Evolutionary conservation across 92 coral and sea anemone species (phyloP).

Genomic region (Zoanthus sociatus): DNA sequence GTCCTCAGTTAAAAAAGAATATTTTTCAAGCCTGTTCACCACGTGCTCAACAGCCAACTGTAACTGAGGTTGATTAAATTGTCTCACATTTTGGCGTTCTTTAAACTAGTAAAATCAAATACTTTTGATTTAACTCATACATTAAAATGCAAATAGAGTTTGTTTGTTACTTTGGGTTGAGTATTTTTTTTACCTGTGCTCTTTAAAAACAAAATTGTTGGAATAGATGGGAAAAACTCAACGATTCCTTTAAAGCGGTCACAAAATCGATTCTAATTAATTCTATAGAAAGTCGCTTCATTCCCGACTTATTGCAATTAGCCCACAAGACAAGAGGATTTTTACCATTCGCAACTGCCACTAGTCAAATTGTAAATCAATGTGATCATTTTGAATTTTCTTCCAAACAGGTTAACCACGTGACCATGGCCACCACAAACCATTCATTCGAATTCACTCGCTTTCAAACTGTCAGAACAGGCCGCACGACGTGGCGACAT

Average conservation of each 20-base stretch:
- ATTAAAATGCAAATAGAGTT: background rate
- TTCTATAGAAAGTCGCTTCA: slow-evolving; percentile 30
- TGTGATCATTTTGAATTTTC: slow-evolving; percentile 91
- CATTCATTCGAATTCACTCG: slow-evolving; percentile 85
- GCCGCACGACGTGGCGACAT: slow-evolving; percentile 93
- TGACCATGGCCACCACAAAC: slow-evolving; percentile 76
- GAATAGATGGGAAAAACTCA: slow-evolving; percentile 13
- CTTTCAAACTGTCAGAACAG: slow-evolving; percentile 85
- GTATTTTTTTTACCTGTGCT: slow-evolving; percentile 15
- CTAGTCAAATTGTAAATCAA: slow-evolving; percentile 73
- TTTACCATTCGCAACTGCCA: slow-evolving; percentile 69
- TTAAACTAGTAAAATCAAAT: background rate
- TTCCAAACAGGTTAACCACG: slow-evolving; percentile 90
- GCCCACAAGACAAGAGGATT: background rate
- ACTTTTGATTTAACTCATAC: background rate
- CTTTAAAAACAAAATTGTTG: background rate
- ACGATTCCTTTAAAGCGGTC: background rate
- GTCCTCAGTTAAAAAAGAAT: slow-evolving; percentile 28
- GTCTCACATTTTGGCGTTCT: background rate
- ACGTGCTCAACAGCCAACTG: slow-evolving; percentile 25
- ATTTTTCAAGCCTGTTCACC: slow-evolving; percentile 21
- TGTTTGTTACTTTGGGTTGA: slow-evolving; percentile 3
- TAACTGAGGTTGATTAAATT: background rate
- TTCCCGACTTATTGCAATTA: slow-evolving; percentile 19
- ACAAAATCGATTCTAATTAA: background rate